A percentile compares a stretch with the other conserved stretches of the same genome.
These are phyloP conservation scores for Morus bassanus DNA, from an alignment of 2,797 vertebrate genomes.

Conservation along the genomic window DNA sequence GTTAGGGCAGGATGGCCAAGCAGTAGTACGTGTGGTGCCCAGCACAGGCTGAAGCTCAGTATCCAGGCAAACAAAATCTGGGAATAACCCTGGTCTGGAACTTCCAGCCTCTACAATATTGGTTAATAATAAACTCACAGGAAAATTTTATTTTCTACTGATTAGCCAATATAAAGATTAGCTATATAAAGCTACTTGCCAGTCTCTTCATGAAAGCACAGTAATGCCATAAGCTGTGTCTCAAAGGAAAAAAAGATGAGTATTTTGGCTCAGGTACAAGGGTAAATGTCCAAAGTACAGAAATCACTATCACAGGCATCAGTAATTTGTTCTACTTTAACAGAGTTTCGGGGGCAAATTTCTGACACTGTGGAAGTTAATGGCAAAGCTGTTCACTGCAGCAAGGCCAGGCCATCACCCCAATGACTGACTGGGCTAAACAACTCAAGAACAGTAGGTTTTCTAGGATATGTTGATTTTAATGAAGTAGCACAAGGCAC, in stretches of 20 bases:
- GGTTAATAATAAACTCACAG: background rate
- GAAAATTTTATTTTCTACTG: background rate
- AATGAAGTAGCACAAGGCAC: background rate
- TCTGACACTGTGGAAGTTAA: background rate
- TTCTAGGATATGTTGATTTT: background rate
- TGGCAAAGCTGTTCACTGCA: background rate
- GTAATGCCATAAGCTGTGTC: background rate
- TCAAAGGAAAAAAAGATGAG: background rate
- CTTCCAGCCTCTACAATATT: background rate
- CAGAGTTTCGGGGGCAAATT: background rate
- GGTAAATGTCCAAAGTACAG: background rate
- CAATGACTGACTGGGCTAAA: background rate
- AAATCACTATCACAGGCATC: background rate
- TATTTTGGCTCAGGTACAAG: background rate
- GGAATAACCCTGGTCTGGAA: background rate
- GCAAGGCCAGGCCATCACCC: background rate
- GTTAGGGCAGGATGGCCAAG: background rate
- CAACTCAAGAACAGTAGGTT: background rate
- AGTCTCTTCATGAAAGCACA: background rate
- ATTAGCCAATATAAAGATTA: background rate
- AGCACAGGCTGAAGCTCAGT: background rate
- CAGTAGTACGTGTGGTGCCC: rapidly evolving
- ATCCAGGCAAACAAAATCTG: background rate
- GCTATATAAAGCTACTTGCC: background rate
- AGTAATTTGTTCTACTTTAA: background rate